Evolutionary conservation across 2,113 vertebrate species (phyloP).

Genomic region (Indri indri): DNA sequence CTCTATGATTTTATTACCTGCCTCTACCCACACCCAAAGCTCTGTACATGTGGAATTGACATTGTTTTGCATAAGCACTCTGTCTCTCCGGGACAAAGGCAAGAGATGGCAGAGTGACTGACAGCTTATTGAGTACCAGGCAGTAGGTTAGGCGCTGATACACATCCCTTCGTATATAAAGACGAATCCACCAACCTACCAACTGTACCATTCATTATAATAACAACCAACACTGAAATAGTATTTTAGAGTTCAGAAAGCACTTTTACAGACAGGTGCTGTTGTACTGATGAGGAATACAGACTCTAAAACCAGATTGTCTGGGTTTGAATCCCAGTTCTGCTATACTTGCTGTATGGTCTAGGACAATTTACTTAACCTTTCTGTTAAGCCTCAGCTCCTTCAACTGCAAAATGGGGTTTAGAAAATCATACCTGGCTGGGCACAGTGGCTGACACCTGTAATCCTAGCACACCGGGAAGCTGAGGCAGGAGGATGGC

Average conservation of each 20-base stretch:
- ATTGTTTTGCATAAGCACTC: background rate
- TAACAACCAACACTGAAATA: background rate
- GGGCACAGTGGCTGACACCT: no score
- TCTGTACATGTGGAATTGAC: background rate
- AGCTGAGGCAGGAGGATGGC: no score
- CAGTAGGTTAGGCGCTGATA: background rate
- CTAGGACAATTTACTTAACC: background rate
- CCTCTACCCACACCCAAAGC: background rate
- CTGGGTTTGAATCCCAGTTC: background rate
- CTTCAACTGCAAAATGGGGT: background rate
- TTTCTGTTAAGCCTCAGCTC: background rate
- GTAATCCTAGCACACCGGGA: no score
- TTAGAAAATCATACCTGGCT: no score
- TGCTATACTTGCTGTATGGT: background rate
- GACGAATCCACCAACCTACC: background rate
- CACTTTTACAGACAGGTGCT: background rate
- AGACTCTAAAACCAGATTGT: background rate
- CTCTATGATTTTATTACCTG: background rate
- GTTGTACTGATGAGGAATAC: background rate
- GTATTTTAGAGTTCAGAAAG: background rate
- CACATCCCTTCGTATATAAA: background rate
- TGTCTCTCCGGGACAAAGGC: background rate
- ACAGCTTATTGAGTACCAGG: background rate
- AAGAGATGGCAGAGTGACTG: background rate
- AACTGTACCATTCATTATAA: background rate